Evolutionary conservation across 2,113 vertebrate species (phyloP), one percentile per base, ranked within the genome.

Genomic region (Lutjanus erythropterus): DNA sequence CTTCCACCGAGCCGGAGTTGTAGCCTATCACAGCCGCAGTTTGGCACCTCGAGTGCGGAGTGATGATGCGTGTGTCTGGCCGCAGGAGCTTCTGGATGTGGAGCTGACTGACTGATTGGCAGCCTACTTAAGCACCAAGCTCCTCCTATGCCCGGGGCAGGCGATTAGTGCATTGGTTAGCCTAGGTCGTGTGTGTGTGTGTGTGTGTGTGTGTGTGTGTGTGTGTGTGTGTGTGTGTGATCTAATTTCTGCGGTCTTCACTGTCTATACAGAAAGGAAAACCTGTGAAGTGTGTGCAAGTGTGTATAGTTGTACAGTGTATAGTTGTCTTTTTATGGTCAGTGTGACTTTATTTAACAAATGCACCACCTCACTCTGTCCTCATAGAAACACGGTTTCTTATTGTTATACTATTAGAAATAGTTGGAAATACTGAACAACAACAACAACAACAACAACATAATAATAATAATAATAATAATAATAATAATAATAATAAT

Each of bases 101-200:
- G 96, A 97, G 96, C 97, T 97, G 97, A 98, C 95, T 95, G 96
- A 95, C 96, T 99, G 97, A 99, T 98, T 99, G 97, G 97, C 97
- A 97, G 93, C 89, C 95, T 96, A 96, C 96, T 96, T 95, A 96
- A 96, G 96, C 96, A 81, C 89, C 95, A 96, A 88, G 97, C 97
- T 83, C 96, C 96, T 94, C 94, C 96, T 95, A 94, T 95, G 95
- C 91, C 90, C 88, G 88, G 94, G 89, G 92, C 94, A 94, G 88
- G 90, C 93, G 91, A 93, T 93, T 91, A 94, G 92, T 95, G 93
- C 94, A 93, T 95, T 94, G 94, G 94, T 93, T 94, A 91, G 89
- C 88, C 84, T 39, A 81, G 92, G 91, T 94, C 93, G 88, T 90
- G 76, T 71, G 75, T 75, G 75, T 80, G 77, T 73, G 78, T 69